Evolutionary conservation across 2,888 invertebrate genomes (phyloP).

Genomic region (Crocallis elinguaria): DNA sequence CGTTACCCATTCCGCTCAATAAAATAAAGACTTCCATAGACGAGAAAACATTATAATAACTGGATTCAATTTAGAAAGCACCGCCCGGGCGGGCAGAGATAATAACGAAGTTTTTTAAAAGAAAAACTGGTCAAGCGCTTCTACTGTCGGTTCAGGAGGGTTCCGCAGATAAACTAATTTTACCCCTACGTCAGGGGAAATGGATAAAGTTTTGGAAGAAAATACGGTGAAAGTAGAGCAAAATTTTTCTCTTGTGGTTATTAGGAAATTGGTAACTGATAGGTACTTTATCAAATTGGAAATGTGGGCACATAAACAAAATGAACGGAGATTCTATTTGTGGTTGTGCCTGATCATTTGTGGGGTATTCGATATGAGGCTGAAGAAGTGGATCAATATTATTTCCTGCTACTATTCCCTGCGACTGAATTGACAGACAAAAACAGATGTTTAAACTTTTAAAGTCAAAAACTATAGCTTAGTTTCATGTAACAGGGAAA

Average conservation of each 20-base stretch:
- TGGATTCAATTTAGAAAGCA: slow-evolving; percentile 56
- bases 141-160: neutral
- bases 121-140: slow-evolving; percentile 30
- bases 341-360: no score
- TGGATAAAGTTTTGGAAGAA: slow-evolving; percentile 25
- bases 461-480: no score
- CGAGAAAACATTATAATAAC: slow-evolving; percentile 59
- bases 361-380: no score
- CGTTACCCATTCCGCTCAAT: slow-evolving; percentile 41
- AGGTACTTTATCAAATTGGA: slow-evolving; percentile 21
- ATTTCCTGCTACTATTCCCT: no score
- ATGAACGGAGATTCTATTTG: neutral
- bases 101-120: slow-evolving; percentile 44
- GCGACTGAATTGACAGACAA: no score
- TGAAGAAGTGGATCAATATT: no score
- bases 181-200: slow-evolving; percentile 13
- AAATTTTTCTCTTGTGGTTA: slow-evolving; percentile 27
- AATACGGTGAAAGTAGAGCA: slow-evolving; percentile 22
- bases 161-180: slow-evolving; percentile 31
- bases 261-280: slow-evolving; percentile 27
- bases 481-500: no score
- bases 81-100: slow-evolving; percentile 40
- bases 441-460: no score
- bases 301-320: slow-evolving; percentile 18
- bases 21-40: slow-evolving; percentile 53